phyloP scores from a whole-genome alignment of 2,888 invertebrate species.

The Philereme transversata region DNA sequence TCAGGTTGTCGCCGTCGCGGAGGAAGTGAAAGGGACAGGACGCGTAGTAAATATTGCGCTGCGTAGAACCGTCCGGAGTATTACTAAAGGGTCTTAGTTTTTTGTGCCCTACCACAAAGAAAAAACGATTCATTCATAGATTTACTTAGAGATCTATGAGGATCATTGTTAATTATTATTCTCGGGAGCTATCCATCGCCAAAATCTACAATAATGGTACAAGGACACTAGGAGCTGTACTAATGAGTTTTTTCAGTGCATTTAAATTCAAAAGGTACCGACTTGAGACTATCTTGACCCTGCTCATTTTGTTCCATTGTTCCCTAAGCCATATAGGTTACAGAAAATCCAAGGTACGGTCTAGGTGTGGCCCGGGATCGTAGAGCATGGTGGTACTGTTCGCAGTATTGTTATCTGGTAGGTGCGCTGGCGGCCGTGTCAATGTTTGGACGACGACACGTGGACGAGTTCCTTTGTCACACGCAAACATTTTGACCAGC shows the following conservation, averaged over 20 bases:
- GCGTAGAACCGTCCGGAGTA: slow-evolving; percentile 68
- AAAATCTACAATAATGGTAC: background rate
- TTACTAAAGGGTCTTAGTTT: slow-evolving; percentile 69
- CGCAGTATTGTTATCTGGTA: slow-evolving; percentile 68
- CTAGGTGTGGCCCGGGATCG: slow-evolving; percentile 24
- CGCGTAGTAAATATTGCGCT: slow-evolving; percentile 82
- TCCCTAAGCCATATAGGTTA: slow-evolving; percentile 10
- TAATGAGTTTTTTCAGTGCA: background rate
- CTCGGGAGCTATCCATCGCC: background rate
- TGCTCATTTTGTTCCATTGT: slow-evolving; percentile 3
- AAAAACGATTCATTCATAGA: slow-evolving; percentile 73
- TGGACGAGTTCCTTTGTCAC: slow-evolving; percentile 57
- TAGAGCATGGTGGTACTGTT: slow-evolving; percentile 60
- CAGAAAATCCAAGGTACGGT: slow-evolving; percentile 24
- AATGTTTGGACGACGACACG: slow-evolving; percentile 47
- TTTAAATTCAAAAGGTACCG: background rate
- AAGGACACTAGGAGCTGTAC: background rate
- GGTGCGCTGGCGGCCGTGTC: slow-evolving; percentile 54
- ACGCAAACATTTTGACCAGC: slow-evolving; percentile 54
- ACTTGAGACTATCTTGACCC: background rate
- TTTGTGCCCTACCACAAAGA: slow-evolving; percentile 69
- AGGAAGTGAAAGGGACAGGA: slow-evolving; percentile 84
- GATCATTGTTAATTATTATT: slow-evolving; percentile 21
- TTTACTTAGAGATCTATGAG: slow-evolving; percentile 41
- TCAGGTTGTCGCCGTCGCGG: slow-evolving; percentile 79